Percentiles rank a stretch among this genome's conserved stretches.
phyloP scores from a whole-genome alignment of 2,888 invertebrate species.

The Ophion obscuratus region DNA sequence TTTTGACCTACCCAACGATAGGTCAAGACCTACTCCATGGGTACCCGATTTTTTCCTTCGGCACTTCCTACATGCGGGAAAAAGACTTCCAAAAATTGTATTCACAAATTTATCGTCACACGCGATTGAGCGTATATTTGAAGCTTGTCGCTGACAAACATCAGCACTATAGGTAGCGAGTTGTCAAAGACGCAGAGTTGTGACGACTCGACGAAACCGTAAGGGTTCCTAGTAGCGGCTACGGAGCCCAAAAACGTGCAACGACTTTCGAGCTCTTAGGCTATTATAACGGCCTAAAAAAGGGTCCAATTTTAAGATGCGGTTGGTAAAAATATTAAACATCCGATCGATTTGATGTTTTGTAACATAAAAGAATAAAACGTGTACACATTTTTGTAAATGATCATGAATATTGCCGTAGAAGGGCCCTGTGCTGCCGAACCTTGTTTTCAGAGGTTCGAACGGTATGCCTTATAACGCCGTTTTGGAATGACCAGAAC shows the following conservation, averaged over 20 bases:
- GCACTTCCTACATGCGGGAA: too few relatives aligned
- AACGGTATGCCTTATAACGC: background rate
- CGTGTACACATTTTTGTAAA: background rate
- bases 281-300: background rate
- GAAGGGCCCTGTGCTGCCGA: background rate
- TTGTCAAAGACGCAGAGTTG: background rate
- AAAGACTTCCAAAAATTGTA: too few relatives aligned
- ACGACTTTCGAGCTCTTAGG: background rate
- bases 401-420: background rate
- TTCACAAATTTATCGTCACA: too few relatives aligned
- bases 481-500: too few relatives aligned
- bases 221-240: background rate
- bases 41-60: background rate
- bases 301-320: background rate
- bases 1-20: background rate
- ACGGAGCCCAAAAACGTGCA: background rate
- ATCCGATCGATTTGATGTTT: background rate
- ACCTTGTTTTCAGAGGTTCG: background rate
- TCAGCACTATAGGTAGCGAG: background rate
- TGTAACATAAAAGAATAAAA: background rate
- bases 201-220: background rate
- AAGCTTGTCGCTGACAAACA: background rate
- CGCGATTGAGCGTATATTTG: background rate
- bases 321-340: background rate
- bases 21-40: background rate